Conservation (phyloP, 2,113 vertebrate genomes). For the Cyanoramphus novaezelandiae region DNA sequence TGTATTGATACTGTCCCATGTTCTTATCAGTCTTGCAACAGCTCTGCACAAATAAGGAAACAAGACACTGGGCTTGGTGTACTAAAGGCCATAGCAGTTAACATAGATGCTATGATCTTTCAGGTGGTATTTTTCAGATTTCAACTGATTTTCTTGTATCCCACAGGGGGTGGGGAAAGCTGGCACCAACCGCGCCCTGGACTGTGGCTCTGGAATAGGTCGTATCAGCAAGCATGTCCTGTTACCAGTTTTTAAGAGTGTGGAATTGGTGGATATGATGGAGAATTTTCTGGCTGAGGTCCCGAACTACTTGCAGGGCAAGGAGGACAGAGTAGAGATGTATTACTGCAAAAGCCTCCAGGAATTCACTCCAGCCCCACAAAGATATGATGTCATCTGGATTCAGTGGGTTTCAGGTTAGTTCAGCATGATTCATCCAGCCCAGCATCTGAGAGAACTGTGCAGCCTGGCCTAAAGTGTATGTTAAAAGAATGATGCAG, state of each 20-base stretch:
- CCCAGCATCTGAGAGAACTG: background rate
- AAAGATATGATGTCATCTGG: slow-evolving; percentile 94
- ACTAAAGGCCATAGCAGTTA: background rate
- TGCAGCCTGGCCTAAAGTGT: background rate
- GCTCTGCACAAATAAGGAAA: background rate
- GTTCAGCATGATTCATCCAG: slow-evolving; percentile 41
- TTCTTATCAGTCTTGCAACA: background rate
- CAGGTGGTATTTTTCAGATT: background rate
- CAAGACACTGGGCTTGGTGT: background rate
- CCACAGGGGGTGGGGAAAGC: slow-evolving; percentile 88
- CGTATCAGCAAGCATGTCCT: slow-evolving; percentile 91
- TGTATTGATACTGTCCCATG: background rate
- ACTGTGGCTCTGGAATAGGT: slow-evolving; percentile 93
- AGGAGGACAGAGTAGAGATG: slow-evolving; percentile 83
- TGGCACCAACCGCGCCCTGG: slow-evolving; percentile 84
- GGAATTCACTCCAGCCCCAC: slow-evolving; percentile 82
- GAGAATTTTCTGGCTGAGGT: slow-evolving; percentile 91
- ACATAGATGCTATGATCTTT: background rate
- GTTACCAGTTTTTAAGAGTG: slow-evolving; percentile 86
- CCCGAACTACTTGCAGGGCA: slow-evolving; percentile 84
- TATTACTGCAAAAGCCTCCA: slow-evolving; percentile 92
- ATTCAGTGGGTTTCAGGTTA: slow-evolving; percentile 97
- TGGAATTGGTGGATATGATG: slow-evolving; percentile 96
- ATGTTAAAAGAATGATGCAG: background rate
- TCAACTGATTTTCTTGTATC: background rate